Base-by-base conservation (phyloP, 2,113 vertebrate species). In the Spea bombifrons region DNA sequence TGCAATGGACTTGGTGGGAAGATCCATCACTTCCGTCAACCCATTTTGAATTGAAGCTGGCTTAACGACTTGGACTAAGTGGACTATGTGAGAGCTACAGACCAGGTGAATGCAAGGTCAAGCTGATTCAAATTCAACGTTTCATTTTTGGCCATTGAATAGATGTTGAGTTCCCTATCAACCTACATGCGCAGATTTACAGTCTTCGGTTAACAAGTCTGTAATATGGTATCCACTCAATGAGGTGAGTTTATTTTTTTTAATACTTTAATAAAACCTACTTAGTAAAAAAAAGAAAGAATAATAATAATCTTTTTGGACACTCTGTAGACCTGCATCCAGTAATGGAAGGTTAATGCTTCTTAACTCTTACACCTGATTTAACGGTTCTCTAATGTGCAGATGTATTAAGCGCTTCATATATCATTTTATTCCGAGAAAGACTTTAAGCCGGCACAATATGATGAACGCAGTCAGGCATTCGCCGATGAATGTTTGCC, bases 331-430 rank as follows among this genome's bases (percentile, higher is more conserved):
- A 78, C 17, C 69, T 66, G 45, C 53, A 72, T 52, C 49, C 61
- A 66, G 59, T 17, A 53, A 53, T 48, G 12, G 12, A 9, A 48
- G 43, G 1, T 68, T 46, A 6, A 4, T 13, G 69, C 61, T 78
- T 71, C 17, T 78, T 78, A 64, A 30, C 2, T 30, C 61, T 49
- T 63, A 68, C 68, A 74, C 71, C 66, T 45, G 30, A 57, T 69
- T 81, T 75, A 63, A 57, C 30, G 16, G 13, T 65, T n/a, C 50
- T 30, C 77, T 80, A 80, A 80, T 80, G 77, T 73, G 52, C 70
- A 17, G 55, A 30, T 8, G 48, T 73, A 64, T 73, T 80, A 71
- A 73, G 70, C 43, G 70, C 46, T 48, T 73, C 30, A 52, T 72
- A 45, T 61, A 72, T 78, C 66, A 66, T 52, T 78, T 55, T 57